A percentile compares a stretch with the other conserved stretches of the same genome.
Evolutionary conservation across 2,797 vertebrate species (phyloP).

Genomic region (Merluccius polli): DNA sequence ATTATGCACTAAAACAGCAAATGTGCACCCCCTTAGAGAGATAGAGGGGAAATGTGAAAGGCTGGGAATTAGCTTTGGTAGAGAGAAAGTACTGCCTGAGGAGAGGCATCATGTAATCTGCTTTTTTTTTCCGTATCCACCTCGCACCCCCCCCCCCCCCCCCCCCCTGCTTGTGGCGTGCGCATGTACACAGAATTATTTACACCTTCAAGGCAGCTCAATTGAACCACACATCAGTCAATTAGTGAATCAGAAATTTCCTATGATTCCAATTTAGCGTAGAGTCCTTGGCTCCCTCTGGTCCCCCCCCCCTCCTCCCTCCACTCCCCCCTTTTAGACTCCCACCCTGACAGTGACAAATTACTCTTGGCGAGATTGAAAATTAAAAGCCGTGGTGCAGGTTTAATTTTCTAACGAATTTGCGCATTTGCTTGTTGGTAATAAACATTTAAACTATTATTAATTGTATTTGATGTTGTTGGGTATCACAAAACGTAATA

Average conservation of each 20-base stretch:
- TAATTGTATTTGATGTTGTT: too few relatives aligned
- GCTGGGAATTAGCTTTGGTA: conserved; percentile 61
- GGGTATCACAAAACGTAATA: too few relatives aligned
- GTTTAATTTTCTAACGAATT: too few relatives aligned
- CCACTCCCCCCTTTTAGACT: conserved; percentile 81
- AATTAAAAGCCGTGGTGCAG: too few relatives aligned
- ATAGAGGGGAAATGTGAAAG: conserved; percentile 49
- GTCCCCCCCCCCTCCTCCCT: conserved; percentile 48
- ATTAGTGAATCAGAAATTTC: conserved; percentile 99
- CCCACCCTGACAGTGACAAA: conserved; percentile 99
- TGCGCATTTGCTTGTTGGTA: too few relatives aligned
- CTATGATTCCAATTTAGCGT: conserved; percentile 98
- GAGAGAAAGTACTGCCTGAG: conserved; percentile 74
- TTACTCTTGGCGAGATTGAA: conserved; percentile 99
- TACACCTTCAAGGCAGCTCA: conserved; percentile 95
- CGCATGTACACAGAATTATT: conserved; percentile 87
- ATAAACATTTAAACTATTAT: too few relatives aligned
- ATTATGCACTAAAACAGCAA: conserved; percentile 62
- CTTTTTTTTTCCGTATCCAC: too few relatives aligned
- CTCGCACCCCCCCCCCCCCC: conserved; percentile 57
- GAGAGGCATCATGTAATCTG: conserved; percentile 61
- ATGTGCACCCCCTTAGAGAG: conserved; percentile 53
- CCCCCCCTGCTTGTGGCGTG: conserved; percentile 55
- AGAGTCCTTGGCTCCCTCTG: conserved; percentile 87
- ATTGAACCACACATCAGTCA: conserved; percentile 98